These are phyloP conservation scores for Linurgus olivaceus DNA, from an alignment of 2,797 vertebrate species.

Conservation along the genomic window DNA sequence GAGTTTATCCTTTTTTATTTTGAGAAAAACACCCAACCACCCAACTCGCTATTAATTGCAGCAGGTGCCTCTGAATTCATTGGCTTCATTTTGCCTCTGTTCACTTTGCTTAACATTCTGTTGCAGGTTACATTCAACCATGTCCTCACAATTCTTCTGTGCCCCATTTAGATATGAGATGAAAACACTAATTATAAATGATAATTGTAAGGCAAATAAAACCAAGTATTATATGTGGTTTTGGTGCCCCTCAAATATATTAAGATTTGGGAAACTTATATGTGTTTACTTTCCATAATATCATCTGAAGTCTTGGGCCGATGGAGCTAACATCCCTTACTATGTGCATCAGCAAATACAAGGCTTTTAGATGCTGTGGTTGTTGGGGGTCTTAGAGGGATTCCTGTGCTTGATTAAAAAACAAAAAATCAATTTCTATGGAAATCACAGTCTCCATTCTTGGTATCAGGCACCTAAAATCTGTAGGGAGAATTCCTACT, in stretches of 20 bases:
- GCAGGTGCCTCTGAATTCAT: background rate
- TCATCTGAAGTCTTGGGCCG: background rate
- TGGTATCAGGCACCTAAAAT: background rate
- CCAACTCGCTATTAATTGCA: background rate
- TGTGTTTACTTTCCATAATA: background rate
- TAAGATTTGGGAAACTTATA: background rate
- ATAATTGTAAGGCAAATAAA: background rate
- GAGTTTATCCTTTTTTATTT: background rate
- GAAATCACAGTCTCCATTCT: background rate
- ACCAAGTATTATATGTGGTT: background rate
- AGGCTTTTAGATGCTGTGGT: background rate
- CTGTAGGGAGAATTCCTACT: background rate
- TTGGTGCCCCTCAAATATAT: background rate
- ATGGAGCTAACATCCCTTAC: background rate
- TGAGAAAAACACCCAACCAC: background rate
- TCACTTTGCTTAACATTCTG: background rate
- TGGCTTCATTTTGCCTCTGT: background rate
- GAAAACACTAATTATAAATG: background rate
- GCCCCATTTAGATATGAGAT: background rate
- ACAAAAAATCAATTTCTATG: background rate
- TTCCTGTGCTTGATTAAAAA: background rate
- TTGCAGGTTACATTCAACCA: background rate
- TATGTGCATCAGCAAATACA: background rate
- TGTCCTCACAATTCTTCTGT: background rate
- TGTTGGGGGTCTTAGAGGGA: background rate